Base-by-base conservation (phyloP, 2,888 invertebrate genomes). In the Agriopis leucophaearia region DNA sequence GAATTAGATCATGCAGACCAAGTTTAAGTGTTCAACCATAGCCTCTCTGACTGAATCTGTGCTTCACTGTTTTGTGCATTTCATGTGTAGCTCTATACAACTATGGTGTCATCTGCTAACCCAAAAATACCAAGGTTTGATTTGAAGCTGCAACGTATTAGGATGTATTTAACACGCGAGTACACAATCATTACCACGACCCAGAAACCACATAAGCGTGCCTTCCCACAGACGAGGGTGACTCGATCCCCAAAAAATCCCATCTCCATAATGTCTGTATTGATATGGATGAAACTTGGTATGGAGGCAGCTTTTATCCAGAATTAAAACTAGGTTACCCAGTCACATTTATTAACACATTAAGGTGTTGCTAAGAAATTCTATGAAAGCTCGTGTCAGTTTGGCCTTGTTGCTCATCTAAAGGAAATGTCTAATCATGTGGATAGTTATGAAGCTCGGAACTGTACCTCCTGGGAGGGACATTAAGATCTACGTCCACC, bases 401-500 rank as follows among this genome's bases (percentile, higher is more conserved):
- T 51, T 58, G 18, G 36, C 54, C 52, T 67, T 54, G 47, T 68
- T 56, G 36, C 18, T 54, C 38, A 52, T 54, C 47, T 18, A 48
- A 7, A 55, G 18, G 42, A 42, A 50, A 35, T 38, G 9, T 27
- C 2, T 58, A 42, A 47, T 50, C 27, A 36, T 36, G 9, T 45
- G 6, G 16, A 45, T 59, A 61, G 64, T 85, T 95, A 98, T 96
- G 38, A 13, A 47, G 15, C 10, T 12, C 13, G 8, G 13, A n/a
- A 50, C 13, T 36, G 10, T 70, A 75, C 75, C 97, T 96, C 83
- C 95, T 94, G n/a, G 96, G 95, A 66, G 96, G 96, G 76, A 96
- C 96, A 81, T 96, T 96, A 15, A 95, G 94, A 86, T 97, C 96
- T 59, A 97, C 95, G 70, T 96, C 96, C 47, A 97, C 96, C 74